These are phyloP conservation scores for Ptilonorhynchus violaceus DNA, from an alignment of 2,113 vertebrate species.

Conservation along the genomic window DNA sequence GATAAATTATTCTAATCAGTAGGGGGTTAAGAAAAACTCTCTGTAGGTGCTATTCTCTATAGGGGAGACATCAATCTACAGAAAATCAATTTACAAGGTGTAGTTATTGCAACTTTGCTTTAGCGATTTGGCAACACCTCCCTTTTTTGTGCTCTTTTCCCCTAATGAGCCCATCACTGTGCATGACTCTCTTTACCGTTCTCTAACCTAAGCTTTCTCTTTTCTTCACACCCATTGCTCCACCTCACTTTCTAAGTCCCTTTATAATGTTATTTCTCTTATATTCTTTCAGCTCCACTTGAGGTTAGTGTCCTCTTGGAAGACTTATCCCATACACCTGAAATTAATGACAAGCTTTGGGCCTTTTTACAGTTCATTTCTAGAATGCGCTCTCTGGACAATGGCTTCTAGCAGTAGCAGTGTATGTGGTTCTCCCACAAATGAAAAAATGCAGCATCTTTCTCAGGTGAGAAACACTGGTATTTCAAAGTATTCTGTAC, in stretches of 20 bases:
- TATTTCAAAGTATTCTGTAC: background rate
- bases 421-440: background rate
- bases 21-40: background rate
- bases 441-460: background rate
- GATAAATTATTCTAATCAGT: background rate
- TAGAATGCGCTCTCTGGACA: background rate
- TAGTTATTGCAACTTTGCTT: background rate
- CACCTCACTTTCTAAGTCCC: background rate
- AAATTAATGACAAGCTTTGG: background rate
- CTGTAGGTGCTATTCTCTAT: background rate
- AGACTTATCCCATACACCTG: background rate
- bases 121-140: background rate
- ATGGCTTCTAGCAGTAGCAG: accelerated
- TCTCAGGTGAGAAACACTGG: background rate
- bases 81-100: background rate
- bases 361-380: background rate
- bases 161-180: background rate
- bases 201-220: background rate
- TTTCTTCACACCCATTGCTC: background rate
- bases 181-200: background rate
- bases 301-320: background rate
- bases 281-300: background rate
- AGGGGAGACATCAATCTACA: background rate
- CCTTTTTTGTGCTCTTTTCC: background rate
- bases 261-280: background rate